These are phyloP conservation scores for Morone chrysops DNA, from an alignment of 2,113 vertebrate genomes.

Conservation along the genomic window DNA sequence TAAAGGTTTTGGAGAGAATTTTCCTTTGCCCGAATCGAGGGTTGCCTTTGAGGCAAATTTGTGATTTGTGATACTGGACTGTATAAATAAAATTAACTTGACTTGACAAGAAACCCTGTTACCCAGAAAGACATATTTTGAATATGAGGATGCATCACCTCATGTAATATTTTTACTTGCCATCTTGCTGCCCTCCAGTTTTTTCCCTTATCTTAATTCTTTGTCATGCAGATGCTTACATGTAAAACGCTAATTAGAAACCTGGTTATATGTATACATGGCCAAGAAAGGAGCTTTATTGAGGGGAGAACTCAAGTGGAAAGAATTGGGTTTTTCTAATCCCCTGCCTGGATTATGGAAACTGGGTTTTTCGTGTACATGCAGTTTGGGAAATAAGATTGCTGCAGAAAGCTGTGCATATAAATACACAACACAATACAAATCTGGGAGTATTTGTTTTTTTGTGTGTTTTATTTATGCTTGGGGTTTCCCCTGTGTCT, in stretches of 20 bases:
- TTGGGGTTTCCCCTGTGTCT: neutral
- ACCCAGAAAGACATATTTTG: too few relatives aligned
- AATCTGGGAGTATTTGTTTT: neutral
- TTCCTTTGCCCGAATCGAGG: too few relatives aligned
- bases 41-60: too few relatives aligned
- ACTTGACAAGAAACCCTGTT: too few relatives aligned
- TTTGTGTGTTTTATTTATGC: neutral
- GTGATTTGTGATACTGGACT: too few relatives aligned
- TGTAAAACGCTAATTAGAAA: neutral
- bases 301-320: neutral
- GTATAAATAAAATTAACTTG: too few relatives aligned
- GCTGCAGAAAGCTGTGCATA: neutral
- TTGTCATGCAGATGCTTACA: neutral
- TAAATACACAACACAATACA: neutral
- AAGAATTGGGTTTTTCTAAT: neutral
- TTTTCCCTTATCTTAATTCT: neutral
- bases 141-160: neutral
- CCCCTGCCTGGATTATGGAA: neutral
- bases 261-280: neutral
- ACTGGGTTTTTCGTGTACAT: neutral
- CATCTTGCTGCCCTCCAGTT: neutral
- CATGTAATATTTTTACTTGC: neutral
- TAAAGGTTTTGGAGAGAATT: too few relatives aligned
- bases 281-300: neutral
- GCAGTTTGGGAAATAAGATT: neutral